Evolutionary conservation across 2,797 vertebrate genomes (phyloP), one percentile per base, ranked within the genome.

Genomic region (Ptychobarbus kaznakovi): DNA sequence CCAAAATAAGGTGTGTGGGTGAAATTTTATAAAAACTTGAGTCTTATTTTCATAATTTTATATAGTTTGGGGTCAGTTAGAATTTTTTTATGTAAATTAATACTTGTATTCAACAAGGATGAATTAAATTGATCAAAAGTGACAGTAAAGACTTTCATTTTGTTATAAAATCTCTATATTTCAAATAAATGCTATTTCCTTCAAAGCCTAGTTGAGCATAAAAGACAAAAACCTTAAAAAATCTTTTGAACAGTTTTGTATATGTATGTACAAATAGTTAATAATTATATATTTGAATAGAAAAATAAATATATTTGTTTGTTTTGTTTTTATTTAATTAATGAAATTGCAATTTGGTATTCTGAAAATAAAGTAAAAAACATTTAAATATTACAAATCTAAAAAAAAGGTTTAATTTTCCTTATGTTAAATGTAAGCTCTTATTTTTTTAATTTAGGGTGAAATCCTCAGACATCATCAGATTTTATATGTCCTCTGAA

Each of bases 1-100:
- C 6, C 96, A 97, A 56, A 97, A 95, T 89, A 99, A 99, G 97
- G 98, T 99, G 90, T 16, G 44, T 66, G 58, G n/a, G 8, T 44
- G 58, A 25, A 56, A 56, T 40, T 22, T 61, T 15, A 49, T 74
- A 16, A 32, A 51, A 74, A 75, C 42, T 10, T 74, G 1, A 63
- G 10, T 44, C 32, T 28, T 28, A 28, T 63, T 28, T 63, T 63
- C n/a, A 63, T 65, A 35, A 18, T 18, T 35, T 66, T 35, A 66
- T 66, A 66, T 35, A 16, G 28, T 66, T 66, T 32, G 13, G 61
- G 28, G 28, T 66, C 63, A 35, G 28, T 65, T 7, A 22, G 20
- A 56, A 3, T 35, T 66, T 32, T 32, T 65, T 32, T 8, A 4
- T 42, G 1, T 58, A 4, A 16, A 63, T 35, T 0, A 20, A 51